Evolutionary conservation across 2,888 invertebrate genomes (phyloP).

Genomic region (Yponomeuta sedellus): DNA sequence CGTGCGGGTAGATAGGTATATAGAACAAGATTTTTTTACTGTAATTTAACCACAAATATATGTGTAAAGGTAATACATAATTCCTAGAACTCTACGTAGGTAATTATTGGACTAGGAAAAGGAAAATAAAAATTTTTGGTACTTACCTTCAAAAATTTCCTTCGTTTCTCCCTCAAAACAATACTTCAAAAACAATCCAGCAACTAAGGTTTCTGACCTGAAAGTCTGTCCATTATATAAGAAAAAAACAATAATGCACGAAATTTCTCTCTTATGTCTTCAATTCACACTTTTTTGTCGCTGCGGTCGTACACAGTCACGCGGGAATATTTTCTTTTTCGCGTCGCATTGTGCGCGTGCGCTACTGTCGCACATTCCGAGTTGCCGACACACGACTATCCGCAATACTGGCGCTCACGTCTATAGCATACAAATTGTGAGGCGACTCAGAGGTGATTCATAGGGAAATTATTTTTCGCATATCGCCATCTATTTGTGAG

Average conservation of each 20-base stretch:
- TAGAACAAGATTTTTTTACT: too few species aligned
- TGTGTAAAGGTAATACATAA: too few species aligned
- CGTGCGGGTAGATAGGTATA: too few species aligned
- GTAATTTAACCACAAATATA: too few species aligned
- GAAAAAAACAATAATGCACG: slow-evolving; percentile 41
- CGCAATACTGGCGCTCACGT: slow-evolving; percentile 47
- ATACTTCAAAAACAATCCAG: slow-evolving; percentile 21
- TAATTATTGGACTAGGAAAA: too few species aligned
- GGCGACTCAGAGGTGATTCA: slow-evolving; percentile 6
- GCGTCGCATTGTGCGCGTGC: slow-evolving; percentile 54
- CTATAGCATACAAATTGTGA: slow-evolving; percentile 56
- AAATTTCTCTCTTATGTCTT: slow-evolving; percentile 47
- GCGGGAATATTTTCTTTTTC: slow-evolving; percentile 59
- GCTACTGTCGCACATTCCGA: slow-evolving; percentile 43
- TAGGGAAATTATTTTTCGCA: slow-evolving; percentile 9
- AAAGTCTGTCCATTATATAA: slow-evolving; percentile 45
- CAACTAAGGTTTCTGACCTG: slow-evolving; percentile 31
- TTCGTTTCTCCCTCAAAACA: slow-evolving; percentile 33
- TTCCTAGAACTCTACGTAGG: too few species aligned
- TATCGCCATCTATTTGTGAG: slow-evolving; percentile 35
- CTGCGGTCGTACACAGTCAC: slow-evolving; percentile 40
- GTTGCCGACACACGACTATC: slow-evolving; percentile 45
- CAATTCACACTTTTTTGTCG: slow-evolving; percentile 60
- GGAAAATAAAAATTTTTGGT: too few species aligned
- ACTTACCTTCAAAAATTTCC: too few species aligned